These are phyloP conservation scores for Danio aesculapii DNA, from an alignment of 2,797 vertebrate genomes.

Conservation along the genomic window DNA sequence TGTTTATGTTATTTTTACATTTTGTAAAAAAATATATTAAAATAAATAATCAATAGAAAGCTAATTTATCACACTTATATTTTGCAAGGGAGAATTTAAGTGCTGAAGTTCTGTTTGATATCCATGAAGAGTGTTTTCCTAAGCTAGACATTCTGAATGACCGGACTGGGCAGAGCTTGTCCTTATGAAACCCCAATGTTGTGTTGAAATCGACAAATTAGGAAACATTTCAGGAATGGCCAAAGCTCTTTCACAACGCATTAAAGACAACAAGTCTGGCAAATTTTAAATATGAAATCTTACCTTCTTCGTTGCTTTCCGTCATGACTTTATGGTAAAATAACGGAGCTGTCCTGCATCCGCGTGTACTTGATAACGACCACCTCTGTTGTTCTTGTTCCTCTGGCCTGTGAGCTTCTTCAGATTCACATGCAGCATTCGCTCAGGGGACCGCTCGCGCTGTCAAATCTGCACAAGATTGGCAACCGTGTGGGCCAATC, in stretches of 20 bases:
- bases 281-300: conserved; percentile 4
- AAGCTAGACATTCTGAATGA: not conserved
- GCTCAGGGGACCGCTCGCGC: conserved; percentile 42
- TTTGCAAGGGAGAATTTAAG: not conserved
- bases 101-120: not conserved
- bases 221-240: conserved; percentile 14
- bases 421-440: conserved; percentile 24
- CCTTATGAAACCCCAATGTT: not conserved
- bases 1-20: not conserved
- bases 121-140: not conserved
- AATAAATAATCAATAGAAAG: conserved; percentile 7
- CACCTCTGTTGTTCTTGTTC: conserved; percentile 30
- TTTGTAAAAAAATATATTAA: not conserved
- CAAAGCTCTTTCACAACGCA: not conserved
- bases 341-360: conserved; percentile 15
- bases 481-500: conserved; percentile 63
- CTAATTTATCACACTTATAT: not conserved
- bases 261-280: not conserved
- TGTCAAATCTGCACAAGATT: conserved; percentile 58
- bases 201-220: conserved; percentile 9
- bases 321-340: conserved; percentile 49
- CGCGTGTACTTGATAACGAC: not conserved
- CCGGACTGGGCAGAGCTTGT: not conserved
- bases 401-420: conserved; percentile 13
- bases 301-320: conserved; percentile 69